These are phyloP conservation scores for Sander vitreus DNA, from an alignment of 2,113 vertebrate species.

Conservation along the genomic window DNA sequence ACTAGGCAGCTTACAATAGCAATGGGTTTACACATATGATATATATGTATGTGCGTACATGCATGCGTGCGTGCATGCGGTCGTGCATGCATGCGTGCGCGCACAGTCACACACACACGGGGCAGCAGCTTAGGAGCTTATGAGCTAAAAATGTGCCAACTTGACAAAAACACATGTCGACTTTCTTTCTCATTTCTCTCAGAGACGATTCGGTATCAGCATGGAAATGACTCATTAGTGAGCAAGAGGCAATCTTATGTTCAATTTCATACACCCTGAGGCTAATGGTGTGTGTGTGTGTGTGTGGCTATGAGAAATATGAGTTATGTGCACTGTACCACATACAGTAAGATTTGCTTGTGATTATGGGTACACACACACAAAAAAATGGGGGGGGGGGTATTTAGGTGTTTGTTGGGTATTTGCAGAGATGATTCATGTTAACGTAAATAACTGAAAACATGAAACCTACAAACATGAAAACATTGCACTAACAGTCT, in stretches of 20 bases:
- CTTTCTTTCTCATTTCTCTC: constrained; percentile 53
- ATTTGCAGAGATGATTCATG: not conserved
- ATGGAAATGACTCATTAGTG: constrained; percentile 61
- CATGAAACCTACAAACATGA: not conserved
- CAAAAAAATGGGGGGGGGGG: too few relatives aligned
- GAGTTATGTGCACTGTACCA: constrained; percentile 8
- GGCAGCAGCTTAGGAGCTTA: constrained; percentile 33
- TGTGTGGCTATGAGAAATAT: constrained; percentile 3
- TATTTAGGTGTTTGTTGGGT: not conserved
- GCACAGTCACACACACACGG: not conserved
- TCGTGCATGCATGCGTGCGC: too few relatives aligned
- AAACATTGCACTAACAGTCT: too few relatives aligned
- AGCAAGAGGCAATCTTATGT: constrained; percentile 57
- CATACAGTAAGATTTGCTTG: not conserved
- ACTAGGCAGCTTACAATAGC: not conserved
- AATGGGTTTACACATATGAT: not conserved
- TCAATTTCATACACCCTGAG: constrained; percentile 48
- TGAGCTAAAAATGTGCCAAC: constrained; percentile 57
- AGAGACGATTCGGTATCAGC: constrained; percentile 55
- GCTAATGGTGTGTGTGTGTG: constrained; percentile 34
- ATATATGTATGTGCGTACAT: too few relatives aligned
- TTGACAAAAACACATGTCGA: constrained; percentile 57
- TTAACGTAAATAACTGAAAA: not conserved
- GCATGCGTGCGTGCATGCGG: not conserved
- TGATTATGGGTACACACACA: not conserved